phyloP scores from a whole-genome alignment of 1,140 invertebrate species.

The Zaprionus inermis region DNA sequence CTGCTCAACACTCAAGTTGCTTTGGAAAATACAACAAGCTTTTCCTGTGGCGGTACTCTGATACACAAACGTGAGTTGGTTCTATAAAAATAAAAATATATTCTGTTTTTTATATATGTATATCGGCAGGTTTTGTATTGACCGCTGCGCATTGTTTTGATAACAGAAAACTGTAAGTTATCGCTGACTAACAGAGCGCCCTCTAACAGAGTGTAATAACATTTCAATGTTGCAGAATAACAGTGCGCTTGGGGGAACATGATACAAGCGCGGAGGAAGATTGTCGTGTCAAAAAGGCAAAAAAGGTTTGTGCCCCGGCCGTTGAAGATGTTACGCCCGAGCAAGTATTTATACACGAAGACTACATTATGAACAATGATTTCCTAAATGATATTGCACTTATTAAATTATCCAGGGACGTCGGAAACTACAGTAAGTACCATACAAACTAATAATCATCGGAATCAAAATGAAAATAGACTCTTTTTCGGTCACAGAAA shows the following conservation, averaged over 20 bases:
- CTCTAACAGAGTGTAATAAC: neutral
- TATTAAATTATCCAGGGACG: neutral
- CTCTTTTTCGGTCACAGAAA: neutral
- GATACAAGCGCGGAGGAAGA: neutral
- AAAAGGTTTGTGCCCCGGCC: neutral
- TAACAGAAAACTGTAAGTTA: neutral
- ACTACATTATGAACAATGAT: neutral
- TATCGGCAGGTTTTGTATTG: neutral
- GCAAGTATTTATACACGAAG: neutral
- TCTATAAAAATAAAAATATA: neutral
- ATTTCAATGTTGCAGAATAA: neutral
- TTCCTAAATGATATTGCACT: neutral
- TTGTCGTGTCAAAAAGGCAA: neutral
- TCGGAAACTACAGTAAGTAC: neutral
- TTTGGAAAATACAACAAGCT: neutral
- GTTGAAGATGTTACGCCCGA: neutral
- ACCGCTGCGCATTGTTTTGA: neutral
- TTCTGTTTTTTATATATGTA: neutral
- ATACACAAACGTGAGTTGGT: neutral
- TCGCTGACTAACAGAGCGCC: neutral
- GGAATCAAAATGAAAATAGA: neutral
- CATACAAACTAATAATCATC: neutral
- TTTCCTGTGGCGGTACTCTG: neutral
- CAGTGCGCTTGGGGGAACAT: neutral
- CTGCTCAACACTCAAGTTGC: neutral